Percentiles rank a stretch among this genome's conserved stretches.
Evolutionary conservation across 1,140 invertebrate genomes (phyloP).

Genomic region (Limonius californicus): DNA sequence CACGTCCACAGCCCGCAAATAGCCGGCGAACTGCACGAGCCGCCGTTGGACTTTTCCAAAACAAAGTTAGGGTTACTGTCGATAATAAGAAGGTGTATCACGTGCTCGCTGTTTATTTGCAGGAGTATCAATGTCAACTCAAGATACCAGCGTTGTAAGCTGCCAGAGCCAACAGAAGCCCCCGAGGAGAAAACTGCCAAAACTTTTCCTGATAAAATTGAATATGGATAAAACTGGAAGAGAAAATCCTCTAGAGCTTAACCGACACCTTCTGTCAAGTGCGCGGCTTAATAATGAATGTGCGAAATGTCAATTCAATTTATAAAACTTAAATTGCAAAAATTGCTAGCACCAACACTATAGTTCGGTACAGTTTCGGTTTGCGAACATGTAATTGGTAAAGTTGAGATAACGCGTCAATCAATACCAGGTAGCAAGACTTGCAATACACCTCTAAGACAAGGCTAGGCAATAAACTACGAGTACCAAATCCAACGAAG

Average conservation of each 20-base stretch:
- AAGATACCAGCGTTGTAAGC: constrained; percentile 12
- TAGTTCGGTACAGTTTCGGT: no score
- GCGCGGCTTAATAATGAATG: constrained; percentile 22
- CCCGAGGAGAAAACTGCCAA: constrained; percentile 31
- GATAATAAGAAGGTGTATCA: background rate
- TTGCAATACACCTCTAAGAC: no score
- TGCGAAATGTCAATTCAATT: background rate
- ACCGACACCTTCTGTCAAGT: constrained; percentile 21
- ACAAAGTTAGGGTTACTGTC: no score
- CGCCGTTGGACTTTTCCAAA: background rate
- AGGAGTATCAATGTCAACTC: constrained; percentile 5
- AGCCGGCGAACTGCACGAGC: background rate
- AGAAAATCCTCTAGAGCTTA: constrained; percentile 24
- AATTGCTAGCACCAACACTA: no score
- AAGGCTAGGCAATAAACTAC: no score
- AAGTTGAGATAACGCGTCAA: no score
- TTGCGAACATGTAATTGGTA: no score
- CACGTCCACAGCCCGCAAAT: no score
- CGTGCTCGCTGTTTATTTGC: constrained; percentile 3
- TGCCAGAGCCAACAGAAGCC: constrained; percentile 20
- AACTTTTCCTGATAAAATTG: constrained; percentile 38
- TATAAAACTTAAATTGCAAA: background rate
- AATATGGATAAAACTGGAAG: constrained; percentile 39
- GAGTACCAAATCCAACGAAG: no score
- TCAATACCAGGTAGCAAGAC: no score